Conservation (phyloP, 2,888 invertebrate species). For the Erebia palarica region DNA sequence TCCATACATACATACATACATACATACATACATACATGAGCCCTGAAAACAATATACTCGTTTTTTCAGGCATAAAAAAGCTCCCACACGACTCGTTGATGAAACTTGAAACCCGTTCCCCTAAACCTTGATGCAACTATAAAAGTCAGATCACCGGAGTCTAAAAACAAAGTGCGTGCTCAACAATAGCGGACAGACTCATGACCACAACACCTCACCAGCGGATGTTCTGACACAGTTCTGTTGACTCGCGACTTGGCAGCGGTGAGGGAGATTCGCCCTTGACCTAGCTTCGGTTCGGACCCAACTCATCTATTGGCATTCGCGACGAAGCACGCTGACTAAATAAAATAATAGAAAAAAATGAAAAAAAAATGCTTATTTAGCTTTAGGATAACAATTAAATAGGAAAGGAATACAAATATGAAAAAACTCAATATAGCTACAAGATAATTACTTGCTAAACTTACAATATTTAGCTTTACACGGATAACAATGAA, state of each 20-base stretch:
- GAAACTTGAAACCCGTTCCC: not conserved
- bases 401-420: too few species aligned
- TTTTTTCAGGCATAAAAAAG: too few species aligned
- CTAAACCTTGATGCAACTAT: not conserved
- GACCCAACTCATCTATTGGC: conserved; percentile 53
- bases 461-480: too few species aligned
- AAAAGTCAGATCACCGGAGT: not conserved
- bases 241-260: conserved; percentile 50
- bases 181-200: not conserved
- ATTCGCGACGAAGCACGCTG: conserved; percentile 44
- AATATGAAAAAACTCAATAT: too few species aligned
- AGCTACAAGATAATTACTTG: too few species aligned
- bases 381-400: too few species aligned
- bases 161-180: not conserved
- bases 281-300: conserved; percentile 71
- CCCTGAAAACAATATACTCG: too few species aligned
- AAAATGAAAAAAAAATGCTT: too few species aligned
- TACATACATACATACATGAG: too few species aligned
- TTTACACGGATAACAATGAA: too few species aligned
- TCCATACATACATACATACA: too few species aligned
- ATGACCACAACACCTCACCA: not conserved
- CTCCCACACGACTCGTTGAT: not conserved
- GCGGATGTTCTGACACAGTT: conserved; percentile 25
- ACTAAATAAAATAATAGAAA: too few species aligned
- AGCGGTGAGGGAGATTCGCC: conserved; percentile 46